These are phyloP conservation scores for Remorina albescens DNA, from an alignment of 2,797 vertebrate genomes.

Conservation along the genomic window DNA sequence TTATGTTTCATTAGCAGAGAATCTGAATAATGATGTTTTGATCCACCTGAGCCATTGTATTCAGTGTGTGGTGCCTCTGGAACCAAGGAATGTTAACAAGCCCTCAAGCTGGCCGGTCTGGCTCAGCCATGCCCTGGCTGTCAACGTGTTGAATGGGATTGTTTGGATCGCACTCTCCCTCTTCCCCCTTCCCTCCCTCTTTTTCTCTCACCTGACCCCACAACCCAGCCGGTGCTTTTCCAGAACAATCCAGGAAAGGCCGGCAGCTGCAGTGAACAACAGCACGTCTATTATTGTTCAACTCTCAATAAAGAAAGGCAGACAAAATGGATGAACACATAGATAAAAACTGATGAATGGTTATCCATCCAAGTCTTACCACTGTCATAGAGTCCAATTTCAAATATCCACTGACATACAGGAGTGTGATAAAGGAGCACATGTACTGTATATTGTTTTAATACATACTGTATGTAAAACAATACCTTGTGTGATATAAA, in stretches of 20 bases:
- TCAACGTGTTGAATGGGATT: constrained; percentile 53
- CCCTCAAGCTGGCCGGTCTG: constrained; percentile 38
- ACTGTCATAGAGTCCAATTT: constrained; percentile 19
- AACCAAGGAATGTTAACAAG: constrained; percentile 79
- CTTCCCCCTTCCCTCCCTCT: constrained; percentile 8
- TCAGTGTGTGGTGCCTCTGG: constrained; percentile 34
- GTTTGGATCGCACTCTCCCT: constrained; percentile 39
- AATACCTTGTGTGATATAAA: constrained; percentile 17
- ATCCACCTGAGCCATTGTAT: constrained; percentile 52
- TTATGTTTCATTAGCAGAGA: constrained; percentile 10
- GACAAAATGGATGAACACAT: constrained; percentile 46
- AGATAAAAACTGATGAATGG: constrained; percentile 39
- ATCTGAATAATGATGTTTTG: constrained; percentile 41
- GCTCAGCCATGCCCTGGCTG: constrained; percentile 38
- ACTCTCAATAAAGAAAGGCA: constrained; percentile 67
- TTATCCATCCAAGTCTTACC: constrained; percentile 39
- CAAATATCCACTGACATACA: constrained; percentile 24
- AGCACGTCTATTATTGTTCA: constrained; percentile 69
- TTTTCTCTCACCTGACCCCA: constrained; percentile 70
- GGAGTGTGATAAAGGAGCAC: not conserved
- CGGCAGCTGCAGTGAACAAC: constrained; percentile 69
- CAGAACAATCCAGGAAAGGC: constrained; percentile 78
- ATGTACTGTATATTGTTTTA: not conserved
- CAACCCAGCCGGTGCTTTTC: constrained; percentile 67
- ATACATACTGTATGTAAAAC: constrained; percentile 15